Conservation (phyloP, 2,797 vertebrate genomes). For the Sternotherus odoratus region DNA sequence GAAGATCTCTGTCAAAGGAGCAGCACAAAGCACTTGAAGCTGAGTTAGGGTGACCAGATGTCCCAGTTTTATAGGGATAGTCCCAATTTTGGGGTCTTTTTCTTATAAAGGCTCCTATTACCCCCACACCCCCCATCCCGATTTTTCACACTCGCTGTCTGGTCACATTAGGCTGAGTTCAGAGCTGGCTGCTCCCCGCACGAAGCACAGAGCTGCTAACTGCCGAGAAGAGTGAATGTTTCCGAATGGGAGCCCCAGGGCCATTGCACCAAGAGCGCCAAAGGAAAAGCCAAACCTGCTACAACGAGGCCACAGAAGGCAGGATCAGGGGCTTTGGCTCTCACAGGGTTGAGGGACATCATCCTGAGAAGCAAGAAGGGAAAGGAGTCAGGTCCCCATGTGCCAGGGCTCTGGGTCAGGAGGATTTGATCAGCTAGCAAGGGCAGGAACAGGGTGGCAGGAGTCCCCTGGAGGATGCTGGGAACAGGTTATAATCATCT, state of each 20-base stretch:
- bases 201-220: rapidly evolving
- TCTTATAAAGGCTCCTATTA: no score
- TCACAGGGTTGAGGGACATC: not conserved
- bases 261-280: not conserved
- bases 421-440: not conserved
- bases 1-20: not conserved
- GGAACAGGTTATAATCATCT: not conserved
- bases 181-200: rapidly evolving
- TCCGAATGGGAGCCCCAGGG: not conserved
- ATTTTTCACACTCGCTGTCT: no score
- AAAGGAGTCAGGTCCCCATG: not conserved
- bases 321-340: not conserved
- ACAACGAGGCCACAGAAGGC: not conserved
- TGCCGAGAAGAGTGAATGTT: not conserved
- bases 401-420: not conserved
- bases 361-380: not conserved
- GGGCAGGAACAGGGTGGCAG: not conserved
- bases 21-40: rapidly evolving
- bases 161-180: not conserved
- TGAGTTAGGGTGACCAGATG: not conserved
- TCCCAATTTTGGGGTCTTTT: no score
- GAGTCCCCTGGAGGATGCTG: not conserved
- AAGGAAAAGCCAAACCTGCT: slow-evolving; percentile 33
- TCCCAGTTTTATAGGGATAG: no score
- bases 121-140: no score